Percentiles rank a stretch among this genome's conserved stretches.
Conservation (phyloP, 2,113 vertebrate species). For the Saccopteryx bilineata region DNA sequence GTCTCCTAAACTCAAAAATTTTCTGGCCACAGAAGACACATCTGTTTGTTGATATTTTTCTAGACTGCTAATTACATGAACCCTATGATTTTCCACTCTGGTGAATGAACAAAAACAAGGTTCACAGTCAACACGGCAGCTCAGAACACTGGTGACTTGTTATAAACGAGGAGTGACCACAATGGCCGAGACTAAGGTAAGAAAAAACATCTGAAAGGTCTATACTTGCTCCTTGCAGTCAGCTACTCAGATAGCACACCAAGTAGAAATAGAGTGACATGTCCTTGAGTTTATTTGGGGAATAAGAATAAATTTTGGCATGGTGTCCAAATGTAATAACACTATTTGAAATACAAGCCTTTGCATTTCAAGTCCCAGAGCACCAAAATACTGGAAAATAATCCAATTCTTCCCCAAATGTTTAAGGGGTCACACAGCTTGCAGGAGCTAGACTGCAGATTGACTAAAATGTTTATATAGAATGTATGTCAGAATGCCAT, state of each 20-base stretch:
- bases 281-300: background rate
- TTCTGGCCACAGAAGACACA: slow-evolving; percentile 69
- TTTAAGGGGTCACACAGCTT: background rate
- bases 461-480: background rate
- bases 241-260: background rate
- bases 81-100: slow-evolving; percentile 77
- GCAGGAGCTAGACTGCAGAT: background rate
- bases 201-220: slow-evolving; percentile 40
- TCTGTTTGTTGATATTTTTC: slow-evolving; percentile 79
- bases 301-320: slow-evolving; percentile 28
- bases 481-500: background rate
- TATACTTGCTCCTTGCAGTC: background rate
- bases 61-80: slow-evolving; percentile 71
- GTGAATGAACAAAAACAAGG: slow-evolving; percentile 67
- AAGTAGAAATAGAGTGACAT: background rate
- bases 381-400: background rate
- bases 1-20: slow-evolving; percentile 60
- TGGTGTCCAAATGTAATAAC: background rate
- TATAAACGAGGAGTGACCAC: background rate
- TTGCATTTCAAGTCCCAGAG: slow-evolving; percentile 44
- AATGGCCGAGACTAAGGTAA: slow-evolving; percentile 16
- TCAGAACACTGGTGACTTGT: slow-evolving; percentile 65
- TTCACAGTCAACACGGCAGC: background rate
- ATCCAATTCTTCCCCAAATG: background rate
- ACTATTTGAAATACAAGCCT: background rate